Conservation (phyloP, 2,797 vertebrate species). For the Schizothorax lantsangensis region DNA sequence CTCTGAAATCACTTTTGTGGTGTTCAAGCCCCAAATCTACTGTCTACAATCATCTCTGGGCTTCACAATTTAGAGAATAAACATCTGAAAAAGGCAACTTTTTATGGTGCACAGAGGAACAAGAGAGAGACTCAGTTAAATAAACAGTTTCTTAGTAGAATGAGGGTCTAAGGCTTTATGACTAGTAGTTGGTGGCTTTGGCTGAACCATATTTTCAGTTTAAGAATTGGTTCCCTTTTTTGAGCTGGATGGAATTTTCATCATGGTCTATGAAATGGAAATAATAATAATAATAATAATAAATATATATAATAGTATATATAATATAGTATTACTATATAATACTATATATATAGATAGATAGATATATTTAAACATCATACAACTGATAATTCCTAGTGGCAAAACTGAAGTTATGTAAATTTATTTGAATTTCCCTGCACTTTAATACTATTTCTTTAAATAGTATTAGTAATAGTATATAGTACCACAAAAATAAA, state of each 20-base stretch:
- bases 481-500: not conserved
- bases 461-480: not conserved
- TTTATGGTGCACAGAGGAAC: not conserved
- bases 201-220: not conserved
- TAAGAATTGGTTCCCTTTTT: not conserved
- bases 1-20: constrained; percentile 27
- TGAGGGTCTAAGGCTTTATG: constrained; percentile 16
- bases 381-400: too few species aligned
- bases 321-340: too few species aligned
- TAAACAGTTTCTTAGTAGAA: not conserved
- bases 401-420: not conserved
- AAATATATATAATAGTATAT: too few species aligned
- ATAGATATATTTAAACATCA: not conserved
- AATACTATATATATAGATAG: too few species aligned
- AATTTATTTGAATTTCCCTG: not conserved
- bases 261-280: not conserved
- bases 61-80: constrained; percentile 22
- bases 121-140: not conserved
- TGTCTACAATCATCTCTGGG: not conserved
- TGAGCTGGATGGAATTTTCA: not conserved
- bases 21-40: not conserved
- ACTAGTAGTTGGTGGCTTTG: not conserved
- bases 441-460: not conserved
- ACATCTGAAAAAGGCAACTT: not conserved
- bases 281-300: not conserved